Evolutionary conservation across 2,888 invertebrate genomes (phyloP).

Genomic region (Urechis unicinctus): DNA sequence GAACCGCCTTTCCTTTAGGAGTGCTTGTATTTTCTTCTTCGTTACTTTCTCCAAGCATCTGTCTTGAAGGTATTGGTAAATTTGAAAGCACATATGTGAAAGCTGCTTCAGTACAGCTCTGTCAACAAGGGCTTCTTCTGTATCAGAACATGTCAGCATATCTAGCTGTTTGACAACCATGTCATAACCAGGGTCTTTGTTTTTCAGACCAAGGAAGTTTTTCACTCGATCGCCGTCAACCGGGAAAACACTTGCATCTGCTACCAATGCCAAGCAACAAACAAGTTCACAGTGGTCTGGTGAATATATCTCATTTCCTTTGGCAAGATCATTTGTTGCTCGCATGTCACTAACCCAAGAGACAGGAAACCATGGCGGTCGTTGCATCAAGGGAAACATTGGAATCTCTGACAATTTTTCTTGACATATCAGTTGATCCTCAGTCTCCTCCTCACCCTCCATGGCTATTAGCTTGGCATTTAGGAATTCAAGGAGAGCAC

Average conservation of each 20-base stretch:
- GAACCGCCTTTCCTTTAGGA: constrained; percentile 14
- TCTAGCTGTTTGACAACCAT: constrained; percentile 22
- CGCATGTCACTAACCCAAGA: constrained; percentile 15
- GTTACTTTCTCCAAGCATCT: constrained; percentile 7
- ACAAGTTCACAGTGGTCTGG: constrained; percentile 13
- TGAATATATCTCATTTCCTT: constrained; percentile 14
- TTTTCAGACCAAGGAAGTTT: constrained; percentile 13
- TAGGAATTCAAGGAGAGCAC: constrained; percentile 6
- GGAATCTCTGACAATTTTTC: constrained; percentile 5
- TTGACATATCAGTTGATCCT: constrained; percentile 1
- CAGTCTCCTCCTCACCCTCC: neutral
- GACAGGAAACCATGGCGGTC: constrained; percentile 17
- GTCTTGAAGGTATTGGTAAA: constrained; percentile 18
- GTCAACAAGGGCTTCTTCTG: neutral
- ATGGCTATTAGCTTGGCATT: constrained; percentile 8
- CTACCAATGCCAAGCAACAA: constrained; percentile 17
- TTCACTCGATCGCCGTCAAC: constrained; percentile 8
- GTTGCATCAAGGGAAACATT: constrained; percentile 18
- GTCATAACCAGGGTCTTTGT: constrained; percentile 14
- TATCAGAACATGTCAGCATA: constrained; percentile 13
- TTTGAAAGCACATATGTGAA: constrained; percentile 9
- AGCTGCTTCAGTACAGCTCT: constrained; percentile 9
- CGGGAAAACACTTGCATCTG: constrained; percentile 17
- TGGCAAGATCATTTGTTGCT: constrained; percentile 7
- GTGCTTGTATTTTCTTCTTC: constrained; percentile 7